Evolutionary conservation across 2,797 vertebrate species (phyloP).

Genomic region (Morelia viridis): DNA sequence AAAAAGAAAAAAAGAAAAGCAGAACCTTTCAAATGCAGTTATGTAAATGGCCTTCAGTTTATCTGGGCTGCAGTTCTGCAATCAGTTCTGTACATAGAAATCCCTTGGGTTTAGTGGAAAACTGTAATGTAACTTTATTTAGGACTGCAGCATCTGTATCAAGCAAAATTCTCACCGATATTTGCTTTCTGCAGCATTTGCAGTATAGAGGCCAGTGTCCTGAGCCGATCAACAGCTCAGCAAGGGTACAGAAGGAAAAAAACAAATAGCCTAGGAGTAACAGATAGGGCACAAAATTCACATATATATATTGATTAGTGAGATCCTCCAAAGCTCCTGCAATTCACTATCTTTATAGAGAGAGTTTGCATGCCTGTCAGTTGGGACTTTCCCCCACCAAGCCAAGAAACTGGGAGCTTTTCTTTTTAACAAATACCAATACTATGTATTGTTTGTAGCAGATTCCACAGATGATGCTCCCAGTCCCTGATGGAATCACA

Average conservation of each 20-base stretch:
- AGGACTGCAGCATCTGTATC: background rate
- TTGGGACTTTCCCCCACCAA: background rate
- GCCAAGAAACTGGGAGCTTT: too few relatives aligned
- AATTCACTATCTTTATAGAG: background rate
- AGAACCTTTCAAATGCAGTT: background rate
- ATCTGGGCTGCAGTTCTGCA: background rate
- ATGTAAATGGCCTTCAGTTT: background rate
- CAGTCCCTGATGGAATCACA: background rate
- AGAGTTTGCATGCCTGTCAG: background rate
- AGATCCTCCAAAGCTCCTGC: background rate
- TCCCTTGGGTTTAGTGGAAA: background rate
- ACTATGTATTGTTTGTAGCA: background rate
- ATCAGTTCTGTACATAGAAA: background rate
- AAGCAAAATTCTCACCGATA: background rate
- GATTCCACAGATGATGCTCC: background rate
- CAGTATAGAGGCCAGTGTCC: background rate
- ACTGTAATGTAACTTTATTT: constrained; percentile 10
- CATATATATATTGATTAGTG: too few relatives aligned
- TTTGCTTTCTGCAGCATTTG: background rate
- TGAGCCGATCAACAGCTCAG: background rate
- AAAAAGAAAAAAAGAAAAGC: background rate
- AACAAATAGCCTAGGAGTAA: background rate
- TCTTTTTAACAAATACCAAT: background rate
- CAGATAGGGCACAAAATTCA: background rate
- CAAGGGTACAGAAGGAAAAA: too few relatives aligned